Evolutionary conservation across 2,797 vertebrate genomes (phyloP).

Genomic region (Cichlasoma orientale): DNA sequence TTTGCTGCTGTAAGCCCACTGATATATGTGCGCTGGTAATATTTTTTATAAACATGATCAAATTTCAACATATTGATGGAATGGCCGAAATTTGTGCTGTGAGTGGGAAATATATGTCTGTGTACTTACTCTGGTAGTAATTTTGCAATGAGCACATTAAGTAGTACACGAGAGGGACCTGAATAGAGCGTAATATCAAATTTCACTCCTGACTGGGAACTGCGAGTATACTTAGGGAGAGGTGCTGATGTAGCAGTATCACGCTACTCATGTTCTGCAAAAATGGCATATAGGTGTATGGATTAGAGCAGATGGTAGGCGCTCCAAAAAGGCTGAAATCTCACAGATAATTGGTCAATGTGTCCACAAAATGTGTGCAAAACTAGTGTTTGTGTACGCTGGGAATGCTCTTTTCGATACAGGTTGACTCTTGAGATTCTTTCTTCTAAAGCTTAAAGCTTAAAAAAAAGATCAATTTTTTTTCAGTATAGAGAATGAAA

Average conservation of each 20-base stretch:
- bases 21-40: slow-evolving; percentile 8
- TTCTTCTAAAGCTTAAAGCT: not conserved
- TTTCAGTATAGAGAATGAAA: not conserved
- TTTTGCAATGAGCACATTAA: slow-evolving; percentile 64
- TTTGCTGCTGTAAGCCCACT: slow-evolving; percentile 37
- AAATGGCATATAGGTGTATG: slow-evolving; percentile 28
- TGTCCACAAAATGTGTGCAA: not conserved
- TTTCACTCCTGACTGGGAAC: slow-evolving; percentile 51
- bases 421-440: not conserved
- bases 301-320: slow-evolving; percentile 21
- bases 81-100: not conserved
- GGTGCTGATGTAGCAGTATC: slow-evolving; percentile 38
- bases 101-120: slow-evolving; percentile 28
- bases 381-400: not conserved
- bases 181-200: slow-evolving; percentile 54
- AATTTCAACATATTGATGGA: slow-evolving; percentile 36
- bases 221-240: slow-evolving; percentile 18
- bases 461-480: not conserved
- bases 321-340: slow-evolving; percentile 28
- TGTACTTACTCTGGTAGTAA: slow-evolving; percentile 57
- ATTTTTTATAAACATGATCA: slow-evolving; percentile 23
- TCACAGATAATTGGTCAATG: slow-evolving; percentile 5
- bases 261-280: slow-evolving; percentile 34
- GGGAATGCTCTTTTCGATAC: not conserved
- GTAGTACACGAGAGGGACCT: slow-evolving; percentile 26